Percentiles rank a stretch among this genome's conserved stretches.
These are phyloP conservation scores for Hybognathus amarus DNA, from an alignment of 2,797 vertebrate genomes.

Conservation along the genomic window DNA sequence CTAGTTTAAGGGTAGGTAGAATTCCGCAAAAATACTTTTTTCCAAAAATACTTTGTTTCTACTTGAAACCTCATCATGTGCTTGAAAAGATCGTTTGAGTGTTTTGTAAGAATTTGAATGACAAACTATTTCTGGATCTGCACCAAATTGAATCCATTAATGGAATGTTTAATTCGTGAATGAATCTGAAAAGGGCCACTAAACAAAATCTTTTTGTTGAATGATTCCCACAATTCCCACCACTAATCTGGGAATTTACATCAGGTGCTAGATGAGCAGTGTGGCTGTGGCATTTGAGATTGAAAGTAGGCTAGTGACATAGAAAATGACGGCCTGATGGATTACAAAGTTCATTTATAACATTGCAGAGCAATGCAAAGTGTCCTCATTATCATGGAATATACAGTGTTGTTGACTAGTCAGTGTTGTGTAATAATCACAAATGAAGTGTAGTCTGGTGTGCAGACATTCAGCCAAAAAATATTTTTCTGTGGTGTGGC, in stretches of 20 bases:
- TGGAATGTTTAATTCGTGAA: not conserved
- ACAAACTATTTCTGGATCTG: not conserved
- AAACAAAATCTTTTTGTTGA: not conserved
- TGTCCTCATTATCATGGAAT: not conserved
- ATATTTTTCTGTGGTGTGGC: not conserved
- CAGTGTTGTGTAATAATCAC: constrained; percentile 13
- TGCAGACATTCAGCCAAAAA: not conserved
- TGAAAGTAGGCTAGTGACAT: not conserved
- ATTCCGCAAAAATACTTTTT: no score
- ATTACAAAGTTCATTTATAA: not conserved
- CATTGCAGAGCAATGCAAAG: not conserved
- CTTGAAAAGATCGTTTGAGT: not conserved
- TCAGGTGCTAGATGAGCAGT: not conserved
- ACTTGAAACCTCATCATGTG: no score
- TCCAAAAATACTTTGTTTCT: no score
- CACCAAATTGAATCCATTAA: not conserved
- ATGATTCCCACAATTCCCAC: not conserved
- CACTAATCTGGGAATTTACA: not conserved
- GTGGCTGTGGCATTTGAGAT: not conserved
- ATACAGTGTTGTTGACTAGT: not conserved
- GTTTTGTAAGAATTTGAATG: not conserved
- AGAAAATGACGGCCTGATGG: not conserved
- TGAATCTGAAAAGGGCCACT: not conserved
- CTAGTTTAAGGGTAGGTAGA: no score
- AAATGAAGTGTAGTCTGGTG: not conserved